Base-by-base conservation (phyloP, 2,888 invertebrate genomes). In the Arctia plantaginis region DNA sequence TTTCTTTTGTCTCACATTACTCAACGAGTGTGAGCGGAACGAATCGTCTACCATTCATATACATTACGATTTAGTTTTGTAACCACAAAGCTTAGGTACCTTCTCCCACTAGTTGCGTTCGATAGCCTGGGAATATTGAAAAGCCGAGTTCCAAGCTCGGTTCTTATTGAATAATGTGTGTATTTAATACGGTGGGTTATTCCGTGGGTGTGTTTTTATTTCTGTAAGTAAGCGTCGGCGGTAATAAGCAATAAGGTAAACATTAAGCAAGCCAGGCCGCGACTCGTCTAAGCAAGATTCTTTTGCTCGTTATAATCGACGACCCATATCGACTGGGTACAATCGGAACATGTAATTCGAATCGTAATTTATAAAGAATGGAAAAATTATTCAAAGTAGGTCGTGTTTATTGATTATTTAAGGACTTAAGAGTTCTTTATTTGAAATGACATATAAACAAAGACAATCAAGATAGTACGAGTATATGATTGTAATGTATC, bases 221-320 rank as follows among this genome's bases (percentile, higher is more conserved):
- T 91, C 90, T 90, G 85, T 85, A 77, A 75, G 90, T 89, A 86
- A 86, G 90, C 89, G 92, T 93, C 88, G 90, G 90, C 88, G 89
- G 92, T 89, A 91, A 89, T 93, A 93, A 94, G 93, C 93, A 92
- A 92, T 93, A 93, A 92, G 85, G 93, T 93, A 94, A 94, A 94
- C 92, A 94, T 94, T 93, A 89, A 88, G 90, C 90, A 91, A 92
- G 86, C 86, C 85, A 92, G 92, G 91, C 89, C 90, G 82, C 82
- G 86, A 90, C 88, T 88, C 86, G 89, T 86, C 87, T 80, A 85
- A 77, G 80, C 83, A 73, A 87, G 87, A 84, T 87, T 87, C 85
- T 81, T 85, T 75, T 67, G 7, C 77, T 81, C 77, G 78, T 79
- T 84, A 84, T 84, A 78, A 84, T 82, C 79, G 65, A 81, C 71